Conservation (phyloP, 1,140 invertebrate species). For the Drosophila varians region DNA sequence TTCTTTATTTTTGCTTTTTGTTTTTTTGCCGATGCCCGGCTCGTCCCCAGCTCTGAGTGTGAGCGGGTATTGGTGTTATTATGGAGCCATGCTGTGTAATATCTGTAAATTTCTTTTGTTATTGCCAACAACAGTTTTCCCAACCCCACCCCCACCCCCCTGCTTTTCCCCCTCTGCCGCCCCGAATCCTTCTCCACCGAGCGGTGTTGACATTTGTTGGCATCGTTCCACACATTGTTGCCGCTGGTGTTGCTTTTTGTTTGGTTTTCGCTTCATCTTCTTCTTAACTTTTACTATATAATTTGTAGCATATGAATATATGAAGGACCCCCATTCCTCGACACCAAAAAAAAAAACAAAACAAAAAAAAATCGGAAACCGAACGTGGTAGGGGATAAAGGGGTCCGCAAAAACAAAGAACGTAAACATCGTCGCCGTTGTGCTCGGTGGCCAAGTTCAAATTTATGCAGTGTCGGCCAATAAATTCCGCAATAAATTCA, state of each 20-base stretch:
- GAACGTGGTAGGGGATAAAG: neutral
- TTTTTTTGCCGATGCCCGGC: slow-evolving; percentile 16
- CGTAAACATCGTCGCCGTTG: slow-evolving; percentile 56
- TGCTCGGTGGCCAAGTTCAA: slow-evolving; percentile 68
- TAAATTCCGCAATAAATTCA: slow-evolving; percentile 81
- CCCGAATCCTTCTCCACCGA: slow-evolving; percentile 19
- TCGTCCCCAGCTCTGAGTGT: slow-evolving; percentile 12
- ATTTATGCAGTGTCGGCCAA: slow-evolving; percentile 81
- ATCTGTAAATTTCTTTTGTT: slow-evolving; percentile 83
- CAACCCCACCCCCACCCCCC: neutral
- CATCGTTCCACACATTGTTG: slow-evolving; percentile 80
- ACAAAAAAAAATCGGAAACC: no score
- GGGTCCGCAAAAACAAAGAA: slow-evolving; percentile 28
- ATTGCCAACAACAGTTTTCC: slow-evolving; percentile 78
- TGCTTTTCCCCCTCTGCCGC: neutral
- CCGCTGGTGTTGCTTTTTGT: slow-evolving; percentile 77
- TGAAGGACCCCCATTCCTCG: slow-evolving; percentile 30
- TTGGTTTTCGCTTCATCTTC: slow-evolving; percentile 72
- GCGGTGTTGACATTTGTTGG: slow-evolving; percentile 78
- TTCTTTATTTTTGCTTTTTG: slow-evolving; percentile 17
- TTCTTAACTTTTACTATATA: slow-evolving; percentile 81
- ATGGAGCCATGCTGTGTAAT: slow-evolving; percentile 82
- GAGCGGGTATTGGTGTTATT: slow-evolving; percentile 74
- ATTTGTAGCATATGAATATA: slow-evolving; percentile 83
- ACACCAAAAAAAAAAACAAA: slow-evolving; percentile 14